Base-by-base conservation (phyloP, 2,113 vertebrate species). In the Toxotes chatareus region DNA sequence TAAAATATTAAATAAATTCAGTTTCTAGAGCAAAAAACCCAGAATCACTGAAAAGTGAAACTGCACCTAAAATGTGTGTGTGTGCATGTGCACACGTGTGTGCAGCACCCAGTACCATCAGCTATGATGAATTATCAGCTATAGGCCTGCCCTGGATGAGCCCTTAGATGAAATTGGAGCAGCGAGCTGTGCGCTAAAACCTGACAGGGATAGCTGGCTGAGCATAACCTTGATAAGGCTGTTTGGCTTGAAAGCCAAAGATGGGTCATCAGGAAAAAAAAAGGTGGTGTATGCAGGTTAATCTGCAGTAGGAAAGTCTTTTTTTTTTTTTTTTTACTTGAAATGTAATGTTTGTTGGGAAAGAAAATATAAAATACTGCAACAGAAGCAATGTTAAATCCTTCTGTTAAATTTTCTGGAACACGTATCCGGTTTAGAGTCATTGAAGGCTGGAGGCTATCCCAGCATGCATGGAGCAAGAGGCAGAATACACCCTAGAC, bases 41-140 rank as follows among this genome's bases (percentile, higher is more conserved):
- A 23, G 17, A 71, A 83, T 27, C 19, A 57, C 46, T 42, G 7
- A 64, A 81, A 75, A 59, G 46, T 55, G 13, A 65, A 87, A 75
- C 17, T 57, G 27, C n/a, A 61, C 36, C 27, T 57, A 17, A 21
- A 55, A 49, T 66, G n/a, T 57, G 51, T 23, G 51, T 49, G 56
- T 44, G 44, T 76, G 42, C 46, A 68, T 69, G 36, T 62, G 38
- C 17, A 10, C 60, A 6, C 6, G 57, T 73, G 60, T 75, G 61
- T 67, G 70, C 68, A 12, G 16, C 61, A 80, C 74, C 73, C 78
- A 62, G 69, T 80, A 79, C 80, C 70, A 89, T 90, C 83, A 85
- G 68, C 75, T 56, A 72, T 88, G 78, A 91, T 90, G 75, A 89
- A 91, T 88, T 83, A 86, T 82, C 46, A 83, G 61, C 78, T 83